A percentile compares a stretch with the other conserved stretches of the same genome.
These are phyloP conservation scores for Tenebrosternarchus preto DNA, from an alignment of 2,113 vertebrate genomes.

Conservation along the genomic window DNA sequence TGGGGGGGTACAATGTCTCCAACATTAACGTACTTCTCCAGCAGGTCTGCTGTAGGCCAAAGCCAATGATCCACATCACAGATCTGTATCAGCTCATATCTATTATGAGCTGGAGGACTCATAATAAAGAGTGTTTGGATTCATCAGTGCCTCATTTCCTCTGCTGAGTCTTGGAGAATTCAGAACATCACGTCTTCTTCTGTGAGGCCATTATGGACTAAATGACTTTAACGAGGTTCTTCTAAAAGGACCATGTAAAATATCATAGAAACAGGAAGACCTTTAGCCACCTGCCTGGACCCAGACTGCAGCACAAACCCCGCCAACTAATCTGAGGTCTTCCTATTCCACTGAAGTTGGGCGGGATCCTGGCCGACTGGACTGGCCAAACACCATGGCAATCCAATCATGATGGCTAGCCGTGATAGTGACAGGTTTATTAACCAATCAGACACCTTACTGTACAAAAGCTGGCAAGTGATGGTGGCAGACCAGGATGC, in stretches of 20 bases:
- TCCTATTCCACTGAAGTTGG: neutral
- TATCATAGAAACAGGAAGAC: slow-evolving; percentile 31
- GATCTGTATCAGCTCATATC: no score
- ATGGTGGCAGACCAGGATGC: no score
- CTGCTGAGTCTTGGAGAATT: slow-evolving; percentile 6
- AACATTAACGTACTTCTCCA: neutral
- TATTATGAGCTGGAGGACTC: neutral
- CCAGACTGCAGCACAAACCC: neutral
- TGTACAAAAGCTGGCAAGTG: neutral
- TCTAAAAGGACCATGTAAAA: no score
- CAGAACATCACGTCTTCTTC: slow-evolving; percentile 22
- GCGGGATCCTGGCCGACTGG: neutral
- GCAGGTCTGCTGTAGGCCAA: neutral
- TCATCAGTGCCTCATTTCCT: slow-evolving; percentile 23
- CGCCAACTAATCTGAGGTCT: neutral
- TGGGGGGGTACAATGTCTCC: no score
- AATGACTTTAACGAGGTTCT: slow-evolving; percentile 29
- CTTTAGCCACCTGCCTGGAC: slow-evolving; percentile 35
- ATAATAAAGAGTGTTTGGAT: neutral
- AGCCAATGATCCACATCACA: neutral
- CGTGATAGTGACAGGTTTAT: neutral
- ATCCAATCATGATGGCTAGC: neutral
- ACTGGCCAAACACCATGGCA: neutral
- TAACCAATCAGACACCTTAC: slow-evolving; percentile 4
- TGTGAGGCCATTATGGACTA: slow-evolving; percentile 5